Evolutionary conservation across 1,140 invertebrate species (phyloP).

Genomic region (Ceratina calcarata): DNA sequence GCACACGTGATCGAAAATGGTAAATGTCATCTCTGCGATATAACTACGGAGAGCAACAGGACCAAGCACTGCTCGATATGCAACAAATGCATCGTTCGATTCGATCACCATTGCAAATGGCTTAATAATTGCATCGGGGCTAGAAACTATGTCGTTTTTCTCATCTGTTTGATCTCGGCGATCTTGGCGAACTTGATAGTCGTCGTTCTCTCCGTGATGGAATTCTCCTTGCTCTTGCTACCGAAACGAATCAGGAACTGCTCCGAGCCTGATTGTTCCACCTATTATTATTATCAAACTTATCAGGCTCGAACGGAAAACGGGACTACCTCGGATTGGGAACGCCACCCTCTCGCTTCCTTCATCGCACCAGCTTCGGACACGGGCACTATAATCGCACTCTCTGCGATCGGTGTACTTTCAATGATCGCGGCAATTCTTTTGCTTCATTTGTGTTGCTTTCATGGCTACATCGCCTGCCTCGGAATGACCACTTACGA

Average conservation of each 20-base stretch:
- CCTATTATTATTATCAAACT: too few relatives aligned
- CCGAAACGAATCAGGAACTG: background rate
- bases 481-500: constrained; percentile 94
- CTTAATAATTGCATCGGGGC: constrained; percentile 97
- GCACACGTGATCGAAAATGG: constrained; percentile 97
- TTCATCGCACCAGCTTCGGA: constrained; percentile 80
- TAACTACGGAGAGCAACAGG: constrained; percentile 84
- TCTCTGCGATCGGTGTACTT: constrained; percentile 84
- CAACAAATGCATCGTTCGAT: constrained; percentile 96
- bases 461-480: constrained; percentile 93
- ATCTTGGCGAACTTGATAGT: constrained; percentile 87
- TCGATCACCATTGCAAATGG: constrained; percentile 99
- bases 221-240: constrained; percentile 81
- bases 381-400: constrained; percentile 84
- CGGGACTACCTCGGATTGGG: constrained; percentile 51
- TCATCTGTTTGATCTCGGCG: constrained; percentile 92
- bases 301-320: constrained; percentile 67
- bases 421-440: constrained; percentile 89
- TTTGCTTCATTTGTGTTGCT: constrained; percentile 92
- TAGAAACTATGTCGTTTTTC: constrained; percentile 93
- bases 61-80: constrained; percentile 98
- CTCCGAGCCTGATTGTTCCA: background rate
- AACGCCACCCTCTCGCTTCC: constrained; percentile 71
- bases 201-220: constrained; percentile 84
- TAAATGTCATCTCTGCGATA: constrained; percentile 95